Conservation (phyloP, 2,113 vertebrate species). For the Labeo catla region DNA sequence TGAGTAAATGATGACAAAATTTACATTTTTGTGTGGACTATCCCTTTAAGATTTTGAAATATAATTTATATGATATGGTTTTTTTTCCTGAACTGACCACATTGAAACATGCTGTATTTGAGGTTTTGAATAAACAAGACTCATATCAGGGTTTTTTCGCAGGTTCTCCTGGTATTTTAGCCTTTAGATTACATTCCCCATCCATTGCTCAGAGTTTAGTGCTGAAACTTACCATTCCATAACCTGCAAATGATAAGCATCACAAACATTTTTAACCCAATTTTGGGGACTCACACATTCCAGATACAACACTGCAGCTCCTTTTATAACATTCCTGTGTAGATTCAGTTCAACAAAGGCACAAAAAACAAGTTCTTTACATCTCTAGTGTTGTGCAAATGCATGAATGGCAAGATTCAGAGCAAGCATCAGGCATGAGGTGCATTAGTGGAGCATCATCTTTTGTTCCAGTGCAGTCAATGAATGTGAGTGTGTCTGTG, state of each 20-base stretch:
- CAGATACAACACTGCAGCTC: slow-evolving; percentile 23
- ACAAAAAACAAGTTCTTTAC: slow-evolving; percentile 45
- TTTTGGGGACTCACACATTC: slow-evolving; percentile 8
- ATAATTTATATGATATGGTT: not conserved
- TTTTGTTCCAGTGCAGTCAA: slow-evolving; percentile 17
- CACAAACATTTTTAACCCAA: not conserved
- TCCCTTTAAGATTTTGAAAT: not conserved
- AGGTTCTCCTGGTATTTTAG: not conserved
- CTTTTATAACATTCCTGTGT: slow-evolving; percentile 51
- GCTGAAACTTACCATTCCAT: slow-evolving; percentile 65
- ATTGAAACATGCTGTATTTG: not conserved
- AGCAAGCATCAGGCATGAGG: slow-evolving; percentile 80
- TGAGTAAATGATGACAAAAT: not conserved
- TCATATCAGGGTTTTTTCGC: slow-evolving; percentile 10
- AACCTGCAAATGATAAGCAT: slow-evolving; percentile 47
- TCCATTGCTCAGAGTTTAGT: not conserved
- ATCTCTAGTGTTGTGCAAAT: slow-evolving; percentile 54
- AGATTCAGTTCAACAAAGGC: slow-evolving; percentile 54
- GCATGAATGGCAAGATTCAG: slow-evolving; percentile 67
- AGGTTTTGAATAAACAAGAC: not conserved
- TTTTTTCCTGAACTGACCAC: not conserved
- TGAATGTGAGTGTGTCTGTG: slow-evolving; percentile 48
- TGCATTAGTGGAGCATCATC: slow-evolving; percentile 60
- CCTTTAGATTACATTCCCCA: not conserved
- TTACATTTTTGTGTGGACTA: too few relatives aligned